Evolutionary conservation across 2,888 invertebrate species (phyloP), one percentile per base, ranked within the genome.

Genomic region (Encarsia formosa): DNA sequence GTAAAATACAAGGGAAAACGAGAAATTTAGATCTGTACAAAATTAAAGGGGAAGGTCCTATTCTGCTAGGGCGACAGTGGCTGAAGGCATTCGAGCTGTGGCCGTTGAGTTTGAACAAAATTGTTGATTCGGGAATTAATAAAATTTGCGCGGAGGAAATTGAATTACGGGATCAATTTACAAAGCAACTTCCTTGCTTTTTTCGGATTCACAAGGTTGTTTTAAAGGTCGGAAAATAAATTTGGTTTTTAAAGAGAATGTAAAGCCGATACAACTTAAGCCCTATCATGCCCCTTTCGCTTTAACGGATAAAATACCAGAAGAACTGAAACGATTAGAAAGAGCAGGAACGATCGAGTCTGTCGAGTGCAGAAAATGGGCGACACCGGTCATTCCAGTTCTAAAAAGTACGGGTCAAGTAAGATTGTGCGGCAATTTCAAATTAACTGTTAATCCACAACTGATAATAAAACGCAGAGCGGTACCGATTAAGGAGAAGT

Each of bases 331-430:
- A 49, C 43, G 51, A 52, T 34, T 45, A 52, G 44, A 51, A 61
- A 18, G 58, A 59, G 23, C 48, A 52, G 41, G 59, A 56, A 61
- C 59, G 52, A 26, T 56, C 60, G 44, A 52, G 57, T 35, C 47
- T 31, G 49, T 60, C 46, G 22, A 63, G 18, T 40, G 39, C 29
- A 64, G 64, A 23, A 60, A 63, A 49, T 66, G 67, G 65, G 66
- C 63, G 11, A 66, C 68, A 11, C 66, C 68, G 5, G 61, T 67
- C 24, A 65, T 67, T 3, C 61, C 62, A 8, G 64, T 68, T 19
- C 31, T 51, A 9, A 65, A 66, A 54, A 55, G 52, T 34, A 56
- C 61, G 32, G 58, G 56, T 6, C 38, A 49, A 20, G 58, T 68
- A 5, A 51, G 65, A 37, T 38, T 61, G 16, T 62, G 60, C 38